Base-by-base conservation (phyloP, 2,797 vertebrate species). In the Spheniscus humboldti region DNA sequence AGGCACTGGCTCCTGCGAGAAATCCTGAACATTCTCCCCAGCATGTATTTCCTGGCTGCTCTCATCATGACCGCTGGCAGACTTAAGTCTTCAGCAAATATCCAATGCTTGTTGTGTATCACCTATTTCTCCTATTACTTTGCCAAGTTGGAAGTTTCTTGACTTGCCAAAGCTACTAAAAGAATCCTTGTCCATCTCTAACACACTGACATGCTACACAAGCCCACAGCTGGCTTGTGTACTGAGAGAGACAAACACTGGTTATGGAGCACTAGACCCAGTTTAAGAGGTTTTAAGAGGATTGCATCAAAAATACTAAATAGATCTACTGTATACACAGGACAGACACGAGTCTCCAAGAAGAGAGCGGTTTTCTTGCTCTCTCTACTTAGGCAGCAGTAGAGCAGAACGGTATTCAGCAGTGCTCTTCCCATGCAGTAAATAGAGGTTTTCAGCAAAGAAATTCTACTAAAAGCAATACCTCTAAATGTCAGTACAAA, bases 1-100 rank as follows among this genome's bases (percentile, higher is more conserved):
- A 11, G 14, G 24, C 0, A 0, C 24, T 23, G 31, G 17, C 28
- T 89, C 41, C 80, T 11, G 15, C 0, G 1, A 78, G 41, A 87
- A 85, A 75, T 33, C 27, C 37, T 67, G 74, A 7, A 30, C 23
- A 16, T 56, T 22, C 31, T n/a, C 31, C 53, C 30, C 66, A 75
- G 27, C 13, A 37, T 0, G 6, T 28, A n/a, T 30, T 30, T 53
- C 35, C 20, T 7, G 3, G 11, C 33, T 64, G 45, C 48, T 84
- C 23, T 43, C n/a, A 50, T 24, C 30, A 9, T 2, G 1, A 69
- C 17, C 1, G 1, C 31, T 18, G 72, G 16, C 60, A 88, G 33
- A 74, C 43, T 20, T 47, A 7, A 0, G 3, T 23, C 47, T 72
- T 45, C 50, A 71, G 52, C 20, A 93, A 53, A 74, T 4, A 86